These are phyloP conservation scores for Clitarchus hookeri DNA, from an alignment of 2,888 invertebrate genomes.

Conservation along the genomic window DNA sequence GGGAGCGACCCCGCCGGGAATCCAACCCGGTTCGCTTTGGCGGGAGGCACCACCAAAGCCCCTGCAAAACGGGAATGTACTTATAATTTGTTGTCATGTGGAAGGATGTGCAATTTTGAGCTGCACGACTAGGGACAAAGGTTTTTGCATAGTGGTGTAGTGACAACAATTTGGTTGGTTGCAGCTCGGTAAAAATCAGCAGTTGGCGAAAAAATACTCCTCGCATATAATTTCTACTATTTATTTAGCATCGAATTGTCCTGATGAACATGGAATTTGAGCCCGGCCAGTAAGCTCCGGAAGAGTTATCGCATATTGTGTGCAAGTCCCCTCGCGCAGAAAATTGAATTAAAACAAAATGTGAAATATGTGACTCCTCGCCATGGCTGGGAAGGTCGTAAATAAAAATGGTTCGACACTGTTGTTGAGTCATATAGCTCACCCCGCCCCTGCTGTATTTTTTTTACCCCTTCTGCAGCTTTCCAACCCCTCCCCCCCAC, in stretches of 20 bases:
- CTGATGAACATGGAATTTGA: background rate
- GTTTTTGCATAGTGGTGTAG: too few species aligned
- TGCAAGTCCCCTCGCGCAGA: background rate
- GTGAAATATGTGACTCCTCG: background rate
- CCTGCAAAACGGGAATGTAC: too few species aligned
- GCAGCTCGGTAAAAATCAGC: too few species aligned
- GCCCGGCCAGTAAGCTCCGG: background rate
- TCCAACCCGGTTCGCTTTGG: too few species aligned
- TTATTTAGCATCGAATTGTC: background rate
- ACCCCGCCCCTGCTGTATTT: background rate
- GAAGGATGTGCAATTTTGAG: too few species aligned
- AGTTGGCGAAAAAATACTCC: too few species aligned
- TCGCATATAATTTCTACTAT: background rate
- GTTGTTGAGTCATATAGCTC: background rate
- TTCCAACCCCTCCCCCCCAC: background rate
- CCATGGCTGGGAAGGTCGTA: background rate
- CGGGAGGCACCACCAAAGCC: too few species aligned
- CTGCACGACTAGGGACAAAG: too few species aligned
- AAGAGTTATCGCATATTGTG: background rate
- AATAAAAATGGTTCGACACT: background rate
- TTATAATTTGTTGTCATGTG: too few species aligned
- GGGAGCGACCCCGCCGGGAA: too few species aligned
- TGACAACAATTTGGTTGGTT: too few species aligned
- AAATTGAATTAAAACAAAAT: constrained; percentile 14
- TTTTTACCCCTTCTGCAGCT: background rate